Evolutionary conservation across 2,797 vertebrate species (phyloP), one percentile per base, ranked within the genome.

Genomic region (Lutjanus argentimaculatus): DNA sequence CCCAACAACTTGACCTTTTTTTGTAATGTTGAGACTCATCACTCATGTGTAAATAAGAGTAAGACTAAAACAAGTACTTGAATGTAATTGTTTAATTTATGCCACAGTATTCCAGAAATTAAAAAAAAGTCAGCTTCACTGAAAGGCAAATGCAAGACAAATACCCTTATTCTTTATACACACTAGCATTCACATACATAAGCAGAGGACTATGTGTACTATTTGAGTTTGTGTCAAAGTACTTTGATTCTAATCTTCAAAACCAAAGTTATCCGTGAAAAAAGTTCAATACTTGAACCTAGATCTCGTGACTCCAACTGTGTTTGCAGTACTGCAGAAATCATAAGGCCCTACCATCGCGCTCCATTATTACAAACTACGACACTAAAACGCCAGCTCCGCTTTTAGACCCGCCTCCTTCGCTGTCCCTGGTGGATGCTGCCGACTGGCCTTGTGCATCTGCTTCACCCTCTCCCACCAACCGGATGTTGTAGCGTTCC

Each of bases 401-500:
- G 6, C 95, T 91, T 91, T 98, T 98, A 40, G 96, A 90, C 1
- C 93, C 96, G 0, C 95, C 92, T 88, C 96, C 49, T 82, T 96
- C 95, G 30, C 84, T 95, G 67, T 95, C 94, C 91, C 88, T 62
- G 91, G 97, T 85, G 36, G 93, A 65, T 59, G 93, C 25, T 30
- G 89, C 68, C 16, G 93, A 81, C 92, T 96, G 95, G 85, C 90
- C 88, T 51, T 93, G 93, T 56, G 90, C 75, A 7, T 94, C 94
- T 55, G 91, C 89, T 58, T 96, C 95, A 0, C 97, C 98, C 82
- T 98, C 97, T 0, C 97, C 97, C 86, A 98, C 94, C 85, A 99
- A 87, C 8, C 97, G 97, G 77, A 99, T 99, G 93, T 99, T 98
- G 96, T 99, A 98, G 67, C 97, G 97, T 88, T 98, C 97, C 82